phyloP scores from a whole-genome alignment of 2,113 vertebrate species.

The Stictonetta naevosa region DNA sequence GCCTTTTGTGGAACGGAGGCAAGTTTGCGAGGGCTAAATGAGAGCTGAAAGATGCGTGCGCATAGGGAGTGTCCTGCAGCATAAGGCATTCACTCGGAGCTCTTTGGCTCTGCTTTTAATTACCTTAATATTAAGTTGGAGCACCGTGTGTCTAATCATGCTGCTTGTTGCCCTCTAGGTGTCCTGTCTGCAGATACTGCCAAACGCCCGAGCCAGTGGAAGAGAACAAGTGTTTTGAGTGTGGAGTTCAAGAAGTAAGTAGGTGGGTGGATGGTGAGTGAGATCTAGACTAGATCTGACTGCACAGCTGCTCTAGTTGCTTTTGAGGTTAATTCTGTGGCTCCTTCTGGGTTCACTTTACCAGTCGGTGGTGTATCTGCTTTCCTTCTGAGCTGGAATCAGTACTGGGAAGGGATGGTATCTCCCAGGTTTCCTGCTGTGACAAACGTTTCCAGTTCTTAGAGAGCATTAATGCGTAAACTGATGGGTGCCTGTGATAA shows the following conservation, averaged over 20 bases:
- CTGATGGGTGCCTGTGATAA: not conserved
- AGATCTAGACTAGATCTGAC: not conserved
- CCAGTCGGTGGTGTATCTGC: not conserved
- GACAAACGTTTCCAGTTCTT: not conserved
- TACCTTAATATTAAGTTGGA: not conserved
- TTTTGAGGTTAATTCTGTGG: not conserved
- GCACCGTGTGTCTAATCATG: not conserved
- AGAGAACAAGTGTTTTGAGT: constrained; percentile 99
- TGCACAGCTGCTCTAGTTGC: not conserved
- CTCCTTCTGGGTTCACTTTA: not conserved
- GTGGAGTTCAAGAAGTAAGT: constrained; percentile 98
- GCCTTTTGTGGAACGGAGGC: not conserved
- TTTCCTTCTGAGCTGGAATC: not conserved
- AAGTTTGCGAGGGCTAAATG: not conserved
- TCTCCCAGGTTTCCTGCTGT: not conserved
- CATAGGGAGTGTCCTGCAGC: not conserved
- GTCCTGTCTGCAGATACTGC: constrained; percentile 97
- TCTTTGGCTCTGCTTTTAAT: not conserved
- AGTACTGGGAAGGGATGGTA: not conserved
- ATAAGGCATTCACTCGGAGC: not conserved
- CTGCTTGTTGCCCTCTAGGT: constrained; percentile 76
- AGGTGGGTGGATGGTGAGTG: constrained; percentile 41
- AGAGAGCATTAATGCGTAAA: not conserved
- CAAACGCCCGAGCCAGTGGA: constrained; percentile 97
- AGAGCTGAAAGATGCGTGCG: not conserved